These are phyloP conservation scores for Papilio protenor DNA, from an alignment of 2,888 invertebrate species.

Conservation along the genomic window DNA sequence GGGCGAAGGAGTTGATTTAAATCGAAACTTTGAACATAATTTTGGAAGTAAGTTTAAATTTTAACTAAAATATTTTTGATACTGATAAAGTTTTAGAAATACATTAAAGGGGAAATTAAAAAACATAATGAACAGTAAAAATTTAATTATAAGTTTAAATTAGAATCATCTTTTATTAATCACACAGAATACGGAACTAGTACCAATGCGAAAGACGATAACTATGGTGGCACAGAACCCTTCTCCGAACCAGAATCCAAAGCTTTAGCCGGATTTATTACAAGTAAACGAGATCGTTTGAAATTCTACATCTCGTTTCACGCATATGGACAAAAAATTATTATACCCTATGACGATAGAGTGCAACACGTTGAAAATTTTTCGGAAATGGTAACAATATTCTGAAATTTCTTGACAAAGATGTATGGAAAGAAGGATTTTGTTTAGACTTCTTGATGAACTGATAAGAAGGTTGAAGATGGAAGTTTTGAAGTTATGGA, in stretches of 20 bases:
- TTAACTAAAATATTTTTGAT: not conserved
- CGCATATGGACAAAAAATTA: slow-evolving; percentile 85
- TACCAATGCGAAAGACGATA: slow-evolving; percentile 51
- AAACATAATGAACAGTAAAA: not conserved
- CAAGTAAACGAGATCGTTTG: slow-evolving; percentile 57
- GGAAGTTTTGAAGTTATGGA: too few relatives aligned
- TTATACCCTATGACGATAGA: slow-evolving; percentile 83
- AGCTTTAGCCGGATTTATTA: slow-evolving; percentile 58
- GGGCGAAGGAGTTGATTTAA: slow-evolving; percentile 85
- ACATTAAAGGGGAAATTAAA: not conserved
- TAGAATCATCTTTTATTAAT: not conserved
- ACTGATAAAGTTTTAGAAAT: not conserved
- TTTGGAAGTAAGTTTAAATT: slow-evolving; percentile 75
- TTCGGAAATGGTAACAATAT: slow-evolving; percentile 64
- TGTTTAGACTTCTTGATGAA: too few relatives aligned
- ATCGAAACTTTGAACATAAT: slow-evolving; percentile 85
- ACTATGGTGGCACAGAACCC: slow-evolving; percentile 62
- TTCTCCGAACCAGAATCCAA: slow-evolving; percentile 72
- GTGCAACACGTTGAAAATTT: slow-evolving; percentile 76
- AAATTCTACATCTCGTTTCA: slow-evolving; percentile 86
- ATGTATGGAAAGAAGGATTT: not conserved
- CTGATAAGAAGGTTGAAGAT: too few relatives aligned
- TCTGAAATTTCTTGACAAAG: not conserved
- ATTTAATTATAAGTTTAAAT: not conserved
- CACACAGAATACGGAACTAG: slow-evolving; percentile 59